Evolutionary conservation across 2,797 vertebrate genomes (phyloP), one percentile per base, ranked within the genome.

Genomic region (Myotis vivesi): DNA sequence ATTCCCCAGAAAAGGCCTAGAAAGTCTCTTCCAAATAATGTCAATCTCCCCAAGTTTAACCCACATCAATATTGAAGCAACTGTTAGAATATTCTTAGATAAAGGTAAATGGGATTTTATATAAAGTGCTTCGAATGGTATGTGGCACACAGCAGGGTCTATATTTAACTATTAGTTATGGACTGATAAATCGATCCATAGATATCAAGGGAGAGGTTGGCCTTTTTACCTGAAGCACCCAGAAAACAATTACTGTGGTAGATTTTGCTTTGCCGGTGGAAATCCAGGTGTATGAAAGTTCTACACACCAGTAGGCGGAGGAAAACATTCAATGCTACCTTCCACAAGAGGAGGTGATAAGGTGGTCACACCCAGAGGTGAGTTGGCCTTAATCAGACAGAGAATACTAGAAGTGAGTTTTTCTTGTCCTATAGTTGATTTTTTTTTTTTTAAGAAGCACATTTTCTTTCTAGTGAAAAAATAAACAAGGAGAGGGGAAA

Each of bases 391-490:
- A 33, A 36, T 28, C 8, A 16, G 55, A 36, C 17, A 87, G 11
- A 55, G 3, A 13, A 68, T 9, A 23, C 23, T 11, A 85, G n/a
- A 80, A 72, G 46, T 68, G 33, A 81, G 22, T 33, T 90, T 92
- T 92, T 51, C 87, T 92, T 62, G 44, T 79, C 75, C 53, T 11
- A 1, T 25, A 57, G 84, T 57, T 86, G 25, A 69, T 73, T 84
- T 95, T 57, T 62, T 89, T 89, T 94, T 85, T 46, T 81, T 30
- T 41, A 46, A 68, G 68, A 36, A 71, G 64, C 89, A 36, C 69
- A 91, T 96, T 95, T 95, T 94, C 89, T 96, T 96, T 96, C 83
- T 95, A 82, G 91, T 90, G 93, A 94, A 92, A 88, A 96, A 96
- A 95, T 85, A 94, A 96, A 93, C 49, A 94, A 91, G 87, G 75